Percentiles rank a stretch among this genome's conserved stretches.
phyloP scores from a whole-genome alignment of 2,113 vertebrate species.

The Menura novaehollandiae region DNA sequence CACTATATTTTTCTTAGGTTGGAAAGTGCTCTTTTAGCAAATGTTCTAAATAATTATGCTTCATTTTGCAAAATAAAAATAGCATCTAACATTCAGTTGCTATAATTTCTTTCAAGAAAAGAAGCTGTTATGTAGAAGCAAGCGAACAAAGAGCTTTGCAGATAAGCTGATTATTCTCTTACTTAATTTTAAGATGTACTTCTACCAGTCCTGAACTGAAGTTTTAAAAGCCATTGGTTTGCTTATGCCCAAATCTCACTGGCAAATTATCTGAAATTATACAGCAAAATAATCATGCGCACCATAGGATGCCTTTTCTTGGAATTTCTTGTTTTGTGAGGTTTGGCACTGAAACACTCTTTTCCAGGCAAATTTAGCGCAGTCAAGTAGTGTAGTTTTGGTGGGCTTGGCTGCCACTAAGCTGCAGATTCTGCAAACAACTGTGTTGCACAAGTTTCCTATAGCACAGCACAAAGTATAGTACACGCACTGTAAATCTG shows the following conservation, averaged over 20 bases:
- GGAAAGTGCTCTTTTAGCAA: conserved; percentile 38
- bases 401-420: neutral
- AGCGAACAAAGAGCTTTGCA: conserved; percentile 19
- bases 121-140: neutral
- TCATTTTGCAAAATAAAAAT: conserved; percentile 62
- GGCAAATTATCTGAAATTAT: neutral
- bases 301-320: neutral
- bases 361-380: neutral
- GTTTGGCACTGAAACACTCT: neutral
- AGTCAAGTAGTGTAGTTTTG: neutral
- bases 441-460: neutral
- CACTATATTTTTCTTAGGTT: conserved; percentile 38
- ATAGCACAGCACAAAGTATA: accelerated
- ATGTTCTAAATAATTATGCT: conserved; percentile 52
- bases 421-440: neutral
- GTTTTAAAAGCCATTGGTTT: neutral
- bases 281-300: neutral
- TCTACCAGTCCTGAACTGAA: neutral
- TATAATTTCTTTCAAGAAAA: conserved; percentile 46
- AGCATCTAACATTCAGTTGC: conserved; percentile 49
- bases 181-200: neutral
- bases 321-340: neutral
- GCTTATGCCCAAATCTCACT: neutral
- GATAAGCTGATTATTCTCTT: neutral
- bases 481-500: accelerated